Conservation (phyloP, 1,140 invertebrate species). For the Trachelipus rathkii region DNA sequence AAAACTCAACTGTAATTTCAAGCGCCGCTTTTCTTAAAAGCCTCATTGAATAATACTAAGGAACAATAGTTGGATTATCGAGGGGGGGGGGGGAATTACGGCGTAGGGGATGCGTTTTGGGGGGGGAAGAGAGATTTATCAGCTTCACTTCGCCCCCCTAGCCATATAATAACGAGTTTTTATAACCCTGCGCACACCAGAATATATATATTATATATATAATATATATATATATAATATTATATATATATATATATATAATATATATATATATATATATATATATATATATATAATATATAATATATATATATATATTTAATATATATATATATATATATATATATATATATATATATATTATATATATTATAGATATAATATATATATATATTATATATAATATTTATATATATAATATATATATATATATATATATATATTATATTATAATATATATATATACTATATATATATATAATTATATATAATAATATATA, state of each 20-base stretch:
- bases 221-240: not conserved
- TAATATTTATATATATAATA: not conserved
- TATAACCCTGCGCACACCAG: too few relatives aligned
- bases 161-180: too few relatives aligned
- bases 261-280: not conserved
- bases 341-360: not conserved
- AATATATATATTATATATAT: conserved; percentile 2
- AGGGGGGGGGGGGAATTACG: too few relatives aligned
- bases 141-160: too few relatives aligned
- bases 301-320: not conserved
- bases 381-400: not conserved
- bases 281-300: not conserved
- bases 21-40: too few relatives aligned
- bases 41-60: too few relatives aligned
- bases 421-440: conserved; percentile 3
- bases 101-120: too few relatives aligned
- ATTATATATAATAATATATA: not conserved
- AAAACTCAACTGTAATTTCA: too few relatives aligned
- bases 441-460: not conserved
- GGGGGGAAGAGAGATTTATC: too few relatives aligned
- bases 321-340: not conserved
- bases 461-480: not conserved
- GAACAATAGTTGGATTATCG: too few relatives aligned
- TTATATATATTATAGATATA: not conserved
- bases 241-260: not conserved